Base-by-base conservation (phyloP, 2,113 vertebrate genomes). In the Halichoerus grypus region DNA sequence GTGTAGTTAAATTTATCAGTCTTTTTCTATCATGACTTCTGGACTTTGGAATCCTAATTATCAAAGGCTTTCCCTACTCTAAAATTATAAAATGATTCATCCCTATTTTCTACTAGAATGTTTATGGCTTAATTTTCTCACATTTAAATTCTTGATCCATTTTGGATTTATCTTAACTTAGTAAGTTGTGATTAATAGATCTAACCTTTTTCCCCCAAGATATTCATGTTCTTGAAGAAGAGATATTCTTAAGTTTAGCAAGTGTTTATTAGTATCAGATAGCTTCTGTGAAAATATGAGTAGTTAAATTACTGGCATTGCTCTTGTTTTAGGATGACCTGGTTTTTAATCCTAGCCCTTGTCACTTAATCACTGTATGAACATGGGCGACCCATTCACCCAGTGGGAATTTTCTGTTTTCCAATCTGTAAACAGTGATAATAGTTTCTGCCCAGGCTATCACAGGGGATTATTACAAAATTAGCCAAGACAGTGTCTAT, bases 11-110 rank as follows among this genome's bases (percentile, higher is more conserved):
- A 67, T 67, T 33, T 67, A 79, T 16, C 63, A 33, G 63, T 67
- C 31, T 33, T 67, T 67, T 88, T 82, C 31, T 82, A 33, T 57
- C 4, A 21, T 57, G 55, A 76, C 31, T 74, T 59, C 57, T 28
- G 76, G 26, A 77, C 57, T 88, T 95, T n/a, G 42, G 69, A 92
- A 22, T 92, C 57, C 19, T 91, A 74, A n/a, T 87, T 81, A 55
- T 67, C 26, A 76, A 65, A 90, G 28, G 7, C 14, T 69, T 95
- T 83, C 46, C 26, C 39, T 39, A 21, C 31, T 87, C 22, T 15
- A 83, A 61, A n/a, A 8, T 80, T 42, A 42, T 26, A 80, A 88
- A 46, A 85, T 22, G 24, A 67, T 67, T 74, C n/a, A 51, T 31
- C 1, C 10, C 9, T 77, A 36, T 76, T 42, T 86, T 31, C 55